Base-by-base conservation (phyloP, 1,140 invertebrate species). In the Nylanderia fulva region DNA sequence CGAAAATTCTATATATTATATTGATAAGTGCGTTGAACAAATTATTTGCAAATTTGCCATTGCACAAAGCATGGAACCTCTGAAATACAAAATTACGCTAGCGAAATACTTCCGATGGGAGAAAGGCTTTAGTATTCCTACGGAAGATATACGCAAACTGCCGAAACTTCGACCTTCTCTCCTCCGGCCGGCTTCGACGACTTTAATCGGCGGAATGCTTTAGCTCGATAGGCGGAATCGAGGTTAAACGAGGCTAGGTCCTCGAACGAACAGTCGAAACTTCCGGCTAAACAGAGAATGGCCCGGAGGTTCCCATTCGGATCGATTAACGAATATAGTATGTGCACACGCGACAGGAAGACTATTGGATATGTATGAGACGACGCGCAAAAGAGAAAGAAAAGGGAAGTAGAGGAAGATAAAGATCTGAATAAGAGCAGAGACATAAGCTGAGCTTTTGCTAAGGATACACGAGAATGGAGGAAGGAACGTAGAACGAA, bases 201-300 rank as follows among this genome's bases (percentile, higher is more conserved):
- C 61, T 86, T 88, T 83, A 86, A 89, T 88, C 80, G 85, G 48
- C 63, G 39, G 58, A 69, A 84, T 84, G 75, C 56, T 79, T 29
- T 56, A 27, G 74, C 45, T 69, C 80, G 68, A 88, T 72, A 76
- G 69, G 79, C 52, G 69, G 45, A 85, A 89, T 89, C 85, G 76
- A 68, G 85, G 66, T 87, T 85, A 87, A 90, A 89, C 71, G 54
- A 72, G 64, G 58, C 45, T 72, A 24, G 45, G 64, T 63, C 56
- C 52, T 76, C 15, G 33, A 56, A 79, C 66, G 72, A 84, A 60
- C 74, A 79, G 52, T 52, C 45, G 72, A 21, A 86, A 88, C 39
- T 87, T 86, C 72, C 69, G 77, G 48, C 45, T 76, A 86, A 90
- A 88, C 77, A 71, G 74, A 88, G 71, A 56, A 84, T 29, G 45